Evolutionary conservation across 2,888 invertebrate genomes (phyloP), one percentile per base, ranked within the genome.

Genomic region (Dolomedes plantarius): DNA sequence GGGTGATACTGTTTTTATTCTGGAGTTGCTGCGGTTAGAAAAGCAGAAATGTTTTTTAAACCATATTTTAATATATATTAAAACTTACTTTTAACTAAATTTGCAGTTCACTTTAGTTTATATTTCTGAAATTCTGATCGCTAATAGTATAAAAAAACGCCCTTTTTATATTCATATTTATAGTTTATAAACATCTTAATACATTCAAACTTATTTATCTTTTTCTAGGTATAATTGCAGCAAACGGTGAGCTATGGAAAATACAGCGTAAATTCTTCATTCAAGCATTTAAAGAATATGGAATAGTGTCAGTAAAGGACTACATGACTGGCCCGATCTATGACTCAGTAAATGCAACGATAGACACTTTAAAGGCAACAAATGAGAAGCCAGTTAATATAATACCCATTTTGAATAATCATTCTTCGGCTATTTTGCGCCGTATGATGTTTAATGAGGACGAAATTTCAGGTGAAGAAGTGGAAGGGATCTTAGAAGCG

Each of bases 241-340:
- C 27, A 9, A 78, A 79, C 28, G 68, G 72, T n/a, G 80, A 81
- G 9, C 27, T 46, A 23, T 81, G 80, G 80, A 74, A 39, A 67
- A 80, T 39, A 13, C 19, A 56, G 13, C 65, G 80, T 50, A 81
- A 81, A n/a, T 81, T 74, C 39, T 74, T 74, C 65, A 0, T 68
- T 0, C 73, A 81, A 39, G 19, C 32, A 27, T 28, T 81, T 11
- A 73, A 56, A 31, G 80, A 81, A 7, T 50, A 41, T 16, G 67
- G 67, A 0, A 36, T 67, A 9, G 28, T 32, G n/a, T 46, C 74
- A 13, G 19, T 67, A n/a, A 81, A 74, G 19, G 50, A 39, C 29
- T 32, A 9, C 11, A 11, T 68, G 28, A 28, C 80, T 5, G 74
- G 68, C 19, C 31, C 80, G 9, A 23, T 73, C 19, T 67, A 81